phyloP scores from a whole-genome alignment of 2,113 vertebrate genomes.

The Sterrhoptilus dennistouni region DNA sequence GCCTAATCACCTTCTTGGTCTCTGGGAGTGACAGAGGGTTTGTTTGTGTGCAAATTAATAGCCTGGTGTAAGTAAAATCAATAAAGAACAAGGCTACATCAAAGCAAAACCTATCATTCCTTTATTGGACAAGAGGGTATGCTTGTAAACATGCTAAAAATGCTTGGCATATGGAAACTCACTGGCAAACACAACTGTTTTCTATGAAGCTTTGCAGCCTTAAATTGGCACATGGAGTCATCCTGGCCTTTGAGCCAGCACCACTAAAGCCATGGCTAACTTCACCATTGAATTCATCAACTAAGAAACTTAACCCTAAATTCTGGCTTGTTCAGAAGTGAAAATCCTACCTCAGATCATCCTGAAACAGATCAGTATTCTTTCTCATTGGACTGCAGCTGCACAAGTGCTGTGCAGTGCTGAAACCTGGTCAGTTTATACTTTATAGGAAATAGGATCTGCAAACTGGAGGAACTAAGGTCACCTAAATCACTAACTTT shows the following conservation, averaged over 20 bases:
- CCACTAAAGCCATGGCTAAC: neutral
- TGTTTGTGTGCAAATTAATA: neutral
- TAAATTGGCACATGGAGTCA: neutral
- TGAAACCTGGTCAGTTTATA: neutral
- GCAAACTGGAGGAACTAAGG: neutral
- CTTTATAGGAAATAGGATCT: neutral
- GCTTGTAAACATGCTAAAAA: neutral
- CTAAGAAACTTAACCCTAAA: neutral
- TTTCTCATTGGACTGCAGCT: neutral
- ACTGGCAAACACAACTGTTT: neutral
- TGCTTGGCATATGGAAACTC: neutral
- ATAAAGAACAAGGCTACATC: neutral
- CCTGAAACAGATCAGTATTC: neutral
- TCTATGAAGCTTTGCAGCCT: neutral
- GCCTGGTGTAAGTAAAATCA: neutral
- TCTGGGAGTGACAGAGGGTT: neutral
- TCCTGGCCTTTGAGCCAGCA: neutral
- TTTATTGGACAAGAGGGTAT: conserved; percentile 35
- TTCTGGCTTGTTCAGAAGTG: neutral
- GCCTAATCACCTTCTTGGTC: neutral
- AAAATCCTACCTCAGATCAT: neutral
- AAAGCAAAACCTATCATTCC: conserved; percentile 16
- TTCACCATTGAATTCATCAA: neutral
- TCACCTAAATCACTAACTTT: neutral
- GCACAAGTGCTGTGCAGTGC: neutral